Evolutionary conservation across 1,140 invertebrate species (phyloP), one percentile per base, ranked within the genome.

Genomic region (Scaptomyza montana): DNA sequence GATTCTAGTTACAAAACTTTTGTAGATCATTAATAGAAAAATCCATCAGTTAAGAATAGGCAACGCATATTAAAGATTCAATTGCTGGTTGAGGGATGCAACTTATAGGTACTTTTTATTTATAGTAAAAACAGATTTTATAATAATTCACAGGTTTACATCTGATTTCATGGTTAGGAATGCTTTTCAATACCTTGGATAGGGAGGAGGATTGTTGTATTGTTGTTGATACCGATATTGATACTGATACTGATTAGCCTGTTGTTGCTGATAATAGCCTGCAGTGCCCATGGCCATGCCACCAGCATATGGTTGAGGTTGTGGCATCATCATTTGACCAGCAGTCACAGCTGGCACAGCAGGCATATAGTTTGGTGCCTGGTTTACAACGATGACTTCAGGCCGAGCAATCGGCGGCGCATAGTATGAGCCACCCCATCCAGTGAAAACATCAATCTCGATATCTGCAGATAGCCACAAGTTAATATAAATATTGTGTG

Each of bases 361-460:
- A 8, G 6, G 78, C 28, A 68, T 36, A 25, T 90, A 90, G 36
- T 54, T 80, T 1, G 68, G 49, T 0, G 77, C 70, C 21, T 77
- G 87, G 5, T 55, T 89, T 46, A 89, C 65, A 64, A 84, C 78
- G 54, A 89, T 80, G 41, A 89, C 55, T 49, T 89, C 84, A 61
- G 84, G 63, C 85, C 85, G 30, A 84, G 73, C 56, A 89, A 70
- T 25, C 74, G 84, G 55, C 77, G 84, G 54, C 70, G 62, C 64
- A 89, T 89, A 89, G 56, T 84, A 89, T 54, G 64, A 43, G 63
- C 72, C 87, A 90, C 87, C 68, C 65, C 82, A 87, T 68, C 71
- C 74, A 81, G 87, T 49, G 78, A 90, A 68, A 77, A 90, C 74
- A 90, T 90, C 87, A 90, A 90, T 80, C 21, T 90, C 87, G 81